Evolutionary conservation across 1,140 invertebrate genomes (phyloP).

Genomic region (Drosophila lowei): DNA sequence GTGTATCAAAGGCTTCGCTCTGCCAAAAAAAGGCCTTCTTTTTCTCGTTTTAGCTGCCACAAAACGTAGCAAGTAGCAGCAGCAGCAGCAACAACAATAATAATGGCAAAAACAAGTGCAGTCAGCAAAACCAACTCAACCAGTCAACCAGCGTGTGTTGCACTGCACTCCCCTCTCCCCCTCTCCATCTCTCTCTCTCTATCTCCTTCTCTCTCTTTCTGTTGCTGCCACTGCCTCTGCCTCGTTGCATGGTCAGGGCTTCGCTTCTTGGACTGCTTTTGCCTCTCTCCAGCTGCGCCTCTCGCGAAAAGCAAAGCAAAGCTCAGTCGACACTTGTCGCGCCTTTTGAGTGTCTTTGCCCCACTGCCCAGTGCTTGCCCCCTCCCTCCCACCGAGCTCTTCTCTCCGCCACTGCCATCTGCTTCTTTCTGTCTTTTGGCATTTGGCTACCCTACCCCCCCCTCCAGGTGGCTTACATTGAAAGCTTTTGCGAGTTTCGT

Average conservation of each 20-base stretch:
- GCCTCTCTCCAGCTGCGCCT: slow-evolving; percentile 13
- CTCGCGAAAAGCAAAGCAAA: slow-evolving; percentile 39
- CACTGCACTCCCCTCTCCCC: background rate
- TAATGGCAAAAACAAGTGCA: slow-evolving; percentile 57
- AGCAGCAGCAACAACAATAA: slow-evolving; percentile 50
- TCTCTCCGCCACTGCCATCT: slow-evolving; percentile 4
- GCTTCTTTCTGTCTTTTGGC: slow-evolving; percentile 38
- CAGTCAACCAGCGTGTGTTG: slow-evolving; percentile 30
- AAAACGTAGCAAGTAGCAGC: slow-evolving; percentile 46
- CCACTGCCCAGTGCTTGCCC: background rate
- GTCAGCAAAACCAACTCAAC: slow-evolving; percentile 69
- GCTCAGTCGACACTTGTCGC: slow-evolving; percentile 57
- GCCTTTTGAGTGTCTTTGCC: slow-evolving; percentile 38
- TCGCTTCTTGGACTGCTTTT: slow-evolving; percentile 36
- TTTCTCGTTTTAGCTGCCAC: slow-evolving; percentile 48
- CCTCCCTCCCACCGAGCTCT: background rate
- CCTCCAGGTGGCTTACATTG: slow-evolving; percentile 12
- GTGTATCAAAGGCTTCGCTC: too few relatives aligned
- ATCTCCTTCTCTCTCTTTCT: slow-evolving; percentile 6
- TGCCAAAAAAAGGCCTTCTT: background rate
- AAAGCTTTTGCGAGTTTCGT: slow-evolving; percentile 49
- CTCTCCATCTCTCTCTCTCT: slow-evolving; percentile 19
- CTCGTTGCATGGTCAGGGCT: slow-evolving; percentile 52
- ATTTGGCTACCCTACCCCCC: slow-evolving; percentile 11
- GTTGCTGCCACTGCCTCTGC: slow-evolving; percentile 7